These are phyloP conservation scores for Mionectes olivaceus DNA, from an alignment of 2,797 vertebrate species.

Conservation along the genomic window DNA sequence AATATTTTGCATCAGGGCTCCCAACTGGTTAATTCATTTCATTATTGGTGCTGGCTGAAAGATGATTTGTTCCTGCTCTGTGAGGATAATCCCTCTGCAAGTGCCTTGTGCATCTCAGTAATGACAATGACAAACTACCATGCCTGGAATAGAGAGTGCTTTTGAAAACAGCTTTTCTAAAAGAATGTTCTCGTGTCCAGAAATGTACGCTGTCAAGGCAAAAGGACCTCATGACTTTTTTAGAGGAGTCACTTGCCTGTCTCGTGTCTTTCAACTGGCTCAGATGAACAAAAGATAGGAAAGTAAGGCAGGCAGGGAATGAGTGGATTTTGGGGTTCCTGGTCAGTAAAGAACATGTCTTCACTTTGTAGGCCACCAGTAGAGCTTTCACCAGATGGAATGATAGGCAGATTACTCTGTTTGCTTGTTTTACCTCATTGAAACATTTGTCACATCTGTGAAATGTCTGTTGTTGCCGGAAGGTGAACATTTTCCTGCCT, in stretches of 20 bases:
- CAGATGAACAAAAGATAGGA: not conserved
- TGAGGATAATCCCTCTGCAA: not conserved
- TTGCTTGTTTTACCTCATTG: not conserved
- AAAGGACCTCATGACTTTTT: not conserved
- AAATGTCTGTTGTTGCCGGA: not conserved
- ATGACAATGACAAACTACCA: not conserved
- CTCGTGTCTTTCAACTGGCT: accelerated
- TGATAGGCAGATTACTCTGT: not conserved
- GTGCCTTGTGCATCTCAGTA: not conserved
- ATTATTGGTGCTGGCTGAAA: not conserved
- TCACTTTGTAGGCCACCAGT: not conserved
- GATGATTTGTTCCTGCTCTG: constrained; percentile 3
- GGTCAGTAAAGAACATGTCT: not conserved
- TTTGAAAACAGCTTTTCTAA: not conserved
- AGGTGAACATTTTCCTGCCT: not conserved
- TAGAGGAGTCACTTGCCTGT: not conserved
- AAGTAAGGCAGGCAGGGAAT: not conserved
- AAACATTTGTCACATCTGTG: not conserved
- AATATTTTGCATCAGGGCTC: not conserved
- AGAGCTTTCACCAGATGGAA: not conserved
- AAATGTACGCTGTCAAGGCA: not conserved
- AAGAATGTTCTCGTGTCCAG: not conserved
- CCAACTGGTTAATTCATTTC: not conserved
- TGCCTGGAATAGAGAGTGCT: not conserved
- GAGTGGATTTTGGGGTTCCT: not conserved